These are phyloP conservation scores for Drosophila basisetae DNA, from an alignment of 2,888 invertebrate genomes.

Conservation along the genomic window DNA sequence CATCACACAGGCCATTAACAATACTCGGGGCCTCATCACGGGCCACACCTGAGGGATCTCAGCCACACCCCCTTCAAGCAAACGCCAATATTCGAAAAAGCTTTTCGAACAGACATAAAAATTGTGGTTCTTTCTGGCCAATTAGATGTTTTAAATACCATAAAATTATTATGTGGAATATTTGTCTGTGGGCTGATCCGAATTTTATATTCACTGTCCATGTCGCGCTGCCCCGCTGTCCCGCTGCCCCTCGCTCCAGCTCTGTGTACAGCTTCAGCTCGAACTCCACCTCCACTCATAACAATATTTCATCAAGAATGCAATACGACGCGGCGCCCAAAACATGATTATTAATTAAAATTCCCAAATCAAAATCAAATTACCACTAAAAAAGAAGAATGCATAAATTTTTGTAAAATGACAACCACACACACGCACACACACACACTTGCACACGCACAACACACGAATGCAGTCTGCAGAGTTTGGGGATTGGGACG, in stretches of 20 bases:
- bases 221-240: slow-evolving; percentile 1
- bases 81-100: slow-evolving; percentile 16
- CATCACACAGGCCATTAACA: slow-evolving; percentile 33
- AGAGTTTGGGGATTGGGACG: slow-evolving; percentile 27
- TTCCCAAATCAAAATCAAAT: slow-evolving; percentile 82
- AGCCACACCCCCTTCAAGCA: not conserved
- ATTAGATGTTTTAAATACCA: slow-evolving; percentile 70
- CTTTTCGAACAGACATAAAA: slow-evolving; percentile 34
- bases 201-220: slow-evolving; percentile 45
- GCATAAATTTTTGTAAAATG: slow-evolving; percentile 68
- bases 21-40: slow-evolving; percentile 29
- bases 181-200: slow-evolving; percentile 37
- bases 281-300: slow-evolving; percentile 16
- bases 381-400: slow-evolving; percentile 71
- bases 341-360: slow-evolving; percentile 81
- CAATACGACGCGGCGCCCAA: slow-evolving; percentile 47
- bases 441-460: slow-evolving; percentile 25
- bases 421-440: slow-evolving; percentile 39
- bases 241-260: not conserved
- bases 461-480: slow-evolving; percentile 8
- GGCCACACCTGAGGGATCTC: slow-evolving; percentile 48
- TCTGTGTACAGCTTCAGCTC: not conserved
- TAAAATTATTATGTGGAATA: slow-evolving; percentile 60
- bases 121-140: slow-evolving; percentile 50
- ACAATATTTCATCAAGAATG: slow-evolving; percentile 68